Conservation (phyloP, 2,888 invertebrate genomes). For the Gymnoscelis rufifasciata region DNA sequence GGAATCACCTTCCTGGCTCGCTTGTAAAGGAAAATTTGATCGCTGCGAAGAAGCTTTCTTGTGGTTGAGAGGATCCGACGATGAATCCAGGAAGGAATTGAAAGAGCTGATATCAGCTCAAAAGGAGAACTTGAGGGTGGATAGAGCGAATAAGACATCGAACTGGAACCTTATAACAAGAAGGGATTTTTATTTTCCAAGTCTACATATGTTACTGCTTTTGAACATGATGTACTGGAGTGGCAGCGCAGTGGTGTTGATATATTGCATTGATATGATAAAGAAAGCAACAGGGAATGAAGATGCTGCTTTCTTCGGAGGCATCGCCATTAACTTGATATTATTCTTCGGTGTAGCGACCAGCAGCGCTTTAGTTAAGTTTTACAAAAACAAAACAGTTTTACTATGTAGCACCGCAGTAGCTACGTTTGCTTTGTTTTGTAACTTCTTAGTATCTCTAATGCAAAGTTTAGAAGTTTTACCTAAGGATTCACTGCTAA, state of each 20-base stretch:
- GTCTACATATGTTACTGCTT: conserved; percentile 24
- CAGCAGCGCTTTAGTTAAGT: conserved; percentile 17
- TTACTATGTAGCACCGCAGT: conserved; percentile 17
- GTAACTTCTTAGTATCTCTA: conserved; percentile 11
- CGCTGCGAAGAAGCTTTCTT: conserved; percentile 25
- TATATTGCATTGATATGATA: conserved; percentile 26
- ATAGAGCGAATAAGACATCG: not conserved
- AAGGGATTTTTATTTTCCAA: conserved; percentile 29
- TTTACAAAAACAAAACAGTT: conserved; percentile 25
- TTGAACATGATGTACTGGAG: conserved; percentile 28
- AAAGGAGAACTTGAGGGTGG: conserved; percentile 7
- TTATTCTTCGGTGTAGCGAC: conserved; percentile 16
- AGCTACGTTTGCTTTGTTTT: conserved; percentile 12
- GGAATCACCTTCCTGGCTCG: conserved; percentile 31
- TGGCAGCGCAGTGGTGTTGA: conserved; percentile 21
- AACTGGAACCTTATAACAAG: conserved; percentile 11
- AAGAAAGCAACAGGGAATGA: conserved; percentile 21
- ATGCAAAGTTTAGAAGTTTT: conserved; percentile 18
- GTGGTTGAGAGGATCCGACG: conserved; percentile 26
- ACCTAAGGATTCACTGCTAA: conserved; percentile 19
- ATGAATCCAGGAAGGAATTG: conserved; percentile 22
- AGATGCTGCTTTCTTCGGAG: conserved; percentile 19
- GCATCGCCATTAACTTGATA: conserved; percentile 11
- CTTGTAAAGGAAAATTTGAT: conserved; percentile 25
- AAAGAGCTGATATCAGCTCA: conserved; percentile 21